A percentile compares a stretch with the other conserved stretches of the same genome.
phyloP scores from a whole-genome alignment of 2,113 vertebrate genomes.

The Corythornis cristatus region DNA sequence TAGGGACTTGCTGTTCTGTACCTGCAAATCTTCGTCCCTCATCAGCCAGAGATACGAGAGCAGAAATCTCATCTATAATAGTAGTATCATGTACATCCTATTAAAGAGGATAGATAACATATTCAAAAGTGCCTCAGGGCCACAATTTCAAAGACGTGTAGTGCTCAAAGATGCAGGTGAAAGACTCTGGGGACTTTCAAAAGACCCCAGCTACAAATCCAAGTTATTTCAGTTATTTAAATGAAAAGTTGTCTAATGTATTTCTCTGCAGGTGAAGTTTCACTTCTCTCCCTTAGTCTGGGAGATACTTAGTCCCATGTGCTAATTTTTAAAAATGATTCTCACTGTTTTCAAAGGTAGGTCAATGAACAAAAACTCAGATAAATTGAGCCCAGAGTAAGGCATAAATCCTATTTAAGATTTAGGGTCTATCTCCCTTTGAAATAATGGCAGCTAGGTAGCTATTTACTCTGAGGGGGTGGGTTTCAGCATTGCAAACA shows the following conservation, averaged over 20 bases:
- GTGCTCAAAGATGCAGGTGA: conserved; percentile 39
- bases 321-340: neutral
- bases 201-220: conserved; percentile 2
- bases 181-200: conserved; percentile 45
- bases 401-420: neutral
- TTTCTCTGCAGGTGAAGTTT: conserved; percentile 34
- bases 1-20: conserved; percentile 48
- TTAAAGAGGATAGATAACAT: conserved; percentile 39
- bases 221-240: conserved; percentile 46
- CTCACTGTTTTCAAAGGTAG: conserved; percentile 1
- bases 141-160: conserved; percentile 39
- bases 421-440: neutral
- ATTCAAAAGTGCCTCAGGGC: conserved; percentile 20
- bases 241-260: conserved; percentile 34
- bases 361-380: neutral
- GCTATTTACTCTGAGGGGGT: neutral
- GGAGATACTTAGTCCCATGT: neutral
- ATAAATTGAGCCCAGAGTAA: neutral
- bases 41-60: conserved; percentile 5
- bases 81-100: conserved; percentile 39
- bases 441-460: neutral
- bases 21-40: conserved; percentile 51
- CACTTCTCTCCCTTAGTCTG: neutral
- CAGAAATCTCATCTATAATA: conserved; percentile 41
- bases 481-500: neutral